Percentiles rank a stretch among this genome's conserved stretches.
phyloP scores from a whole-genome alignment of 2,113 vertebrate genomes.

The Arizona elegans region DNA sequence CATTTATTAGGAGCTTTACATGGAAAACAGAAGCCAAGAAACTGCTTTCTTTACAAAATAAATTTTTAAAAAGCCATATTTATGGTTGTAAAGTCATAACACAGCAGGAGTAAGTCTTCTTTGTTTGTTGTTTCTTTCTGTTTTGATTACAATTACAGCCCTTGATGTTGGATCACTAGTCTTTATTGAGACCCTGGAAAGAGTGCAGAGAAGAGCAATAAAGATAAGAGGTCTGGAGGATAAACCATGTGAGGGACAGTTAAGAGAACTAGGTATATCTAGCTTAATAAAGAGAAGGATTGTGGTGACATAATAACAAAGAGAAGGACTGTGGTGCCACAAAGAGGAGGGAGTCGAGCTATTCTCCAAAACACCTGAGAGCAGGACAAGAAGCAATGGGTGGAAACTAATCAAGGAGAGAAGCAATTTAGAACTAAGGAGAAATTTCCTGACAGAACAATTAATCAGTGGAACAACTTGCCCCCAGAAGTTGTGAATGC shows the following conservation, averaged over 20 bases:
- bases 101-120: not conserved
- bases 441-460: no score
- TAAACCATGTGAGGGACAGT: not conserved
- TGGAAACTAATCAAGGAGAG: no score
- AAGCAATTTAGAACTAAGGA: no score
- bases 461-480: no score
- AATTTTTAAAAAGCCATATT: not conserved
- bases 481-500: no score
- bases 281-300: not conserved
- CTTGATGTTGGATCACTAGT: fast-evolving
- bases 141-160: not conserved
- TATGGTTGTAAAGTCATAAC: fast-evolving
- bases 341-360: no score
- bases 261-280: not conserved
- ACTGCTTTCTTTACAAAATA: not conserved
- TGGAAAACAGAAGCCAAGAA: fast-evolving
- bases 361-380: no score
- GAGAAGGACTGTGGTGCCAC: no score
- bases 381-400: no score
- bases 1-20: not conserved
- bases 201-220: not conserved
- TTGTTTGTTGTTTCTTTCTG: not conserved
- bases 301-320: not conserved
- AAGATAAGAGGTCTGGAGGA: not conserved
- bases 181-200: not conserved